Evolutionary conservation across 2,797 vertebrate species (phyloP).

Genomic region (Nyctibius grandis): DNA sequence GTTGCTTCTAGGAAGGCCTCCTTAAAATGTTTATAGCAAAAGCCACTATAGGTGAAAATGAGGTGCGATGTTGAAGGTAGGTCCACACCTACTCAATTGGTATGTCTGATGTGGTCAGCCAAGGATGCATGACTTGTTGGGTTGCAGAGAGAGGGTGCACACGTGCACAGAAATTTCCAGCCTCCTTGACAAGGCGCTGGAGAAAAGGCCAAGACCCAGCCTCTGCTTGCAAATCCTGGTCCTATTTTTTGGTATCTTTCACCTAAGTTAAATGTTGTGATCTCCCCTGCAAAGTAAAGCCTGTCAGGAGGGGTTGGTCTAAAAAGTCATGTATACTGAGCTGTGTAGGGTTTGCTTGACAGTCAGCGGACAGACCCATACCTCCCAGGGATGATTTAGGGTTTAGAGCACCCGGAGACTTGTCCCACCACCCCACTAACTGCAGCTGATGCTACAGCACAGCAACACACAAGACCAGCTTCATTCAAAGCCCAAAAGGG

Average conservation of each 20-base stretch:
- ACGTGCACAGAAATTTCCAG: neutral
- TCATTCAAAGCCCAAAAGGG: neutral
- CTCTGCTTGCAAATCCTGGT: neutral
- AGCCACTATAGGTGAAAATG: neutral
- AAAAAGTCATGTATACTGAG: neutral
- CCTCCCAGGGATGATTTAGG: neutral
- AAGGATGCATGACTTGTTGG: neutral
- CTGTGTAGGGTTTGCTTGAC: neutral
- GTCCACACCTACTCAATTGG: fast-evolving
- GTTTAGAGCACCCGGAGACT: neutral
- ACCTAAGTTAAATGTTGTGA: neutral
- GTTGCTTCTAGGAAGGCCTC: neutral
- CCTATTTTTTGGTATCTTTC: neutral
- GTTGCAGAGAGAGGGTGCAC: neutral
- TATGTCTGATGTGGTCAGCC: neutral
- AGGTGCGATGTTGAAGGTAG: neutral
- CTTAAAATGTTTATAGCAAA: neutral
- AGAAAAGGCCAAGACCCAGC: neutral
- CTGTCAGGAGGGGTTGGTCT: neutral
- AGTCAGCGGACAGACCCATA: neutral
- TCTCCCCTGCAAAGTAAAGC: neutral
- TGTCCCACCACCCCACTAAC: neutral
- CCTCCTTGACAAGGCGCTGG: neutral
- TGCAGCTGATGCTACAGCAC: neutral
- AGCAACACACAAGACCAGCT: neutral